Conservation (phyloP, 2,797 vertebrate genomes). For the Sibirionetta formosa region DNA sequence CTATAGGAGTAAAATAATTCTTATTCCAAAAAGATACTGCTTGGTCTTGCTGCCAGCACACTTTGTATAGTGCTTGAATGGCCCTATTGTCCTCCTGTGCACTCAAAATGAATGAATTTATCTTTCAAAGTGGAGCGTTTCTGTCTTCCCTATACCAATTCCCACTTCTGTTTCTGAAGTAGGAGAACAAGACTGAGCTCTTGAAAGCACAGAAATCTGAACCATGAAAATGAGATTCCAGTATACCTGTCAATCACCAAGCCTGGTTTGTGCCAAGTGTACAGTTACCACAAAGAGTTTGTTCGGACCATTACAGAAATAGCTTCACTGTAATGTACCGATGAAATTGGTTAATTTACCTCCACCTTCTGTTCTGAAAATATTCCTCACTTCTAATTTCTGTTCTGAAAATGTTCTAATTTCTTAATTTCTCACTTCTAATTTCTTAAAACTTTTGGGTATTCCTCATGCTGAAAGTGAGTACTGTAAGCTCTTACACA, state of each 20-base stretch:
- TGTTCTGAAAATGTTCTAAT: not conserved
- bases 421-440: not conserved
- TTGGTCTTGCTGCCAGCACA: conserved; percentile 47
- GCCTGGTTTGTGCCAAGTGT: not conserved
- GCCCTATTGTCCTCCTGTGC: conserved; percentile 47
- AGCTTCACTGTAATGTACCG: not conserved
- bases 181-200: conserved; percentile 3
- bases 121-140: conserved; percentile 50
- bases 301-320: not conserved
- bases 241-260: not conserved
- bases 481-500: not conserved
- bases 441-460: not conserved
- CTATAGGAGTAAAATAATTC: conserved; percentile 22
- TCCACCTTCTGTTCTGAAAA: not conserved
- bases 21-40: conserved; percentile 4
- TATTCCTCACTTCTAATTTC: not conserved
- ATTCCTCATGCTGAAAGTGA: not conserved
- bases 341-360: not conserved
- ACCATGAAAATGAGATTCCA: conserved; percentile 30
- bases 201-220: conserved; percentile 14
- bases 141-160: conserved; percentile 32
- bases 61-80: conserved; percentile 48
- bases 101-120: conserved; percentile 50
- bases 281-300: not conserved
- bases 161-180: conserved; percentile 47